These are phyloP conservation scores for Montipora capricornis DNA, from an alignment of 64 coral and sea anemone species.

Conservation along the genomic window DNA sequence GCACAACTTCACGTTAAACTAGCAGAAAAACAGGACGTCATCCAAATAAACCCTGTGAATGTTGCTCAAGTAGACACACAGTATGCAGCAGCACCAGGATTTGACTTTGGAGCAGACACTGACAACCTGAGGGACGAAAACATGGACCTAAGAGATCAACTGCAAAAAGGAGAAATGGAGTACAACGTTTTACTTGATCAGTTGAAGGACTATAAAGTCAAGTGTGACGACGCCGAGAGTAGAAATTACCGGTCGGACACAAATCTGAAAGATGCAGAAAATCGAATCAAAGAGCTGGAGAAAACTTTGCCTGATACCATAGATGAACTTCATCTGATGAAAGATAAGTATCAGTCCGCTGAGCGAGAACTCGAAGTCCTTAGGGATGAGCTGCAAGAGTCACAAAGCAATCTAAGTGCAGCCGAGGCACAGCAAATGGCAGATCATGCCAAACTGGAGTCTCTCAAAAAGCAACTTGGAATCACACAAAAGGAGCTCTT, in stretches of 20 bases:
- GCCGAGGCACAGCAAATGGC: constrained; percentile 64
- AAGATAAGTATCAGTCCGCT: constrained; percentile 74
- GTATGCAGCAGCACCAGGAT: constrained; percentile 52
- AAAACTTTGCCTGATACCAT: constrained; percentile 72
- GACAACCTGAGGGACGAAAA: constrained; percentile 81
- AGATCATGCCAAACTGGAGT: constrained; percentile 41
- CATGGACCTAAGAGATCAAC: constrained; percentile 47
- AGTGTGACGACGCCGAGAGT: constrained; percentile 70
- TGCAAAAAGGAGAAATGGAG: constrained; percentile 66
- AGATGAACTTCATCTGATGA: constrained; percentile 63
- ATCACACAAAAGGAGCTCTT: constrained; percentile 51
- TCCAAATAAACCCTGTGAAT: constrained; percentile 60
- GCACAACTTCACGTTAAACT: constrained; percentile 70
- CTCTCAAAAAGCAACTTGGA: constrained; percentile 72
- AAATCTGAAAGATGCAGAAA: constrained; percentile 61
- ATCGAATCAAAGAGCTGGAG: constrained; percentile 68
- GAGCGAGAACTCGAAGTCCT: constrained; percentile 67
- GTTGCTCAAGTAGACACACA: constrained; percentile 62
- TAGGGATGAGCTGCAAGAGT: constrained; percentile 70
- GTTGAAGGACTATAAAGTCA: constrained; percentile 69
- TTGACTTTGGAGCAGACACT: constrained; percentile 84
- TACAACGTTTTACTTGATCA: constrained; percentile 66
- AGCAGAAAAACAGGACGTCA: constrained; percentile 62
- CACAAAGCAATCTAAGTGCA: constrained; percentile 59
- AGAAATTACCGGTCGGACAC: constrained; percentile 67